Evolutionary conservation across 2,797 vertebrate species (phyloP).

Genomic region (Argya squamiceps): DNA sequence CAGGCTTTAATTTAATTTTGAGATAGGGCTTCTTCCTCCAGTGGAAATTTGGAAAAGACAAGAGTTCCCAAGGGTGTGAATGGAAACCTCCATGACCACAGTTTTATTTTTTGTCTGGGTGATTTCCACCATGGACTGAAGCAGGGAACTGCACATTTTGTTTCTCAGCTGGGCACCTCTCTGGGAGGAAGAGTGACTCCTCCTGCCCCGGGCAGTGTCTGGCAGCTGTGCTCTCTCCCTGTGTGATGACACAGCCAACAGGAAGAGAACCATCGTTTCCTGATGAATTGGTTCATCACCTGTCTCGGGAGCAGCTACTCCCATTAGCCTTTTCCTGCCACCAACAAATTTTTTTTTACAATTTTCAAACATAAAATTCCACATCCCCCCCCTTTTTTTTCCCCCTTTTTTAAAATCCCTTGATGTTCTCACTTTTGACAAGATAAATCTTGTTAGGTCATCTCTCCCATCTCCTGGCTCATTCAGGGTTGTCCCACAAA

Average conservation of each 20-base stretch:
- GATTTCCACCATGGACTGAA: not conserved
- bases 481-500: not conserved
- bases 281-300: not conserved
- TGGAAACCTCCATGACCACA: not conserved
- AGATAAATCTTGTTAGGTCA: not conserved
- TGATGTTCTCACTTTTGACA: not conserved
- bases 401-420: not conserved
- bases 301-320: not conserved
- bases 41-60: not conserved
- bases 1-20: not conserved
- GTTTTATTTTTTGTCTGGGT: not conserved
- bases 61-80: fast-evolving
- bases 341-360: not conserved
- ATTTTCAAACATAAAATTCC: not conserved
- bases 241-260: not conserved
- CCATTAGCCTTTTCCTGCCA: not conserved
- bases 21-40: not conserved
- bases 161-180: not conserved
- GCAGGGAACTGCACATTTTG: not conserved
- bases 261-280: not conserved
- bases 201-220: not conserved
- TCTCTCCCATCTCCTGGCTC: not conserved
- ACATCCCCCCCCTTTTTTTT: fast-evolving
- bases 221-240: not conserved
- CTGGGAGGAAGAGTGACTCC: not conserved